A percentile compares a stretch with the other conserved stretches of the same genome.
These are phyloP conservation scores for Gerosis bhagava DNA, from an alignment of 2,888 invertebrate genomes.

Conservation along the genomic window DNA sequence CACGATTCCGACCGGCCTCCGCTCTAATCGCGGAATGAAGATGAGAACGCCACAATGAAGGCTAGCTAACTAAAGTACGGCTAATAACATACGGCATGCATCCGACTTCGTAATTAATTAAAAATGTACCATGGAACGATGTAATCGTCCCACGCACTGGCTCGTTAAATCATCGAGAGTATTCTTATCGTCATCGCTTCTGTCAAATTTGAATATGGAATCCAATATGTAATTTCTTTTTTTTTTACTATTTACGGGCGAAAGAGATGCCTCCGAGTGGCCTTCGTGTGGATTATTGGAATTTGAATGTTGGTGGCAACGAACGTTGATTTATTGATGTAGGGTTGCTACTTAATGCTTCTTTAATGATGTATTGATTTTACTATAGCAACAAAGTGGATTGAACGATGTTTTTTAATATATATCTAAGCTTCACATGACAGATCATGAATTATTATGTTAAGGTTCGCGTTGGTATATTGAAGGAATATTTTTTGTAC, in stretches of 20 bases:
- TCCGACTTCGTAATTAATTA: slow-evolving; percentile 64
- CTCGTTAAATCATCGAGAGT: slow-evolving; percentile 71
- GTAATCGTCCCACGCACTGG: slow-evolving; percentile 67
- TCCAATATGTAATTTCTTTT: slow-evolving; percentile 70
- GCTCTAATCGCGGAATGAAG: slow-evolving; percentile 63
- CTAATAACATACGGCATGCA: slow-evolving; percentile 48
- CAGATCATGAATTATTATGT: too few relatives aligned
- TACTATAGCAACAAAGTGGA: slow-evolving; percentile 40
- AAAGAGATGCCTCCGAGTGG: slow-evolving; percentile 52
- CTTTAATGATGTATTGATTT: slow-evolving; percentile 70
- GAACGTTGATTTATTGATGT: slow-evolving; percentile 69
- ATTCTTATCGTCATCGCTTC: slow-evolving; percentile 74
- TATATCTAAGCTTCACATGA: too few relatives aligned
- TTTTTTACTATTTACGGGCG: slow-evolving; percentile 63
- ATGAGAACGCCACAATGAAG: slow-evolving; percentile 65
- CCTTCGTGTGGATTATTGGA: slow-evolving; percentile 67
- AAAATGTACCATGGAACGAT: slow-evolving; percentile 65
- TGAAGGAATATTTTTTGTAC: too few relatives aligned
- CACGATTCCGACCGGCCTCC: slow-evolving; percentile 66
- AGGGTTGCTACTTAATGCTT: slow-evolving; percentile 70
- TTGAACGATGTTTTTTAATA: slow-evolving; percentile 11
- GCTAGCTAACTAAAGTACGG: slow-evolving; percentile 45
- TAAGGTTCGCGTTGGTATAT: neutral
- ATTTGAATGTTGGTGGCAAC: slow-evolving; percentile 67
- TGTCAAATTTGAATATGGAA: slow-evolving; percentile 76